These are phyloP conservation scores for Sitobion miscanthi DNA, from an alignment of 1,140 invertebrate species.

Conservation along the genomic window DNA sequence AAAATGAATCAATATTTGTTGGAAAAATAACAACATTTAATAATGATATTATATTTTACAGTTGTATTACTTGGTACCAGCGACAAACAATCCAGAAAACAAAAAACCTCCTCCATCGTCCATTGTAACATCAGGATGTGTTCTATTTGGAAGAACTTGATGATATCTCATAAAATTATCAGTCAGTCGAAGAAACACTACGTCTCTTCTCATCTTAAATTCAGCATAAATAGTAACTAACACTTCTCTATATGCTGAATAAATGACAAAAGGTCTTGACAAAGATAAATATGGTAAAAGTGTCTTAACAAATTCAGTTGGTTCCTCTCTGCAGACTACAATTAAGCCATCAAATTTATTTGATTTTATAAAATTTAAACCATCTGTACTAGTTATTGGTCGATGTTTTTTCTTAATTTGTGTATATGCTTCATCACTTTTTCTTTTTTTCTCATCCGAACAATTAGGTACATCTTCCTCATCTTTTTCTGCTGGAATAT, in stretches of 20 bases:
- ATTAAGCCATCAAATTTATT: conserved; percentile 79
- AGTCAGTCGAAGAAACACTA: conserved; percentile 77
- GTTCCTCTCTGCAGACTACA: conserved; percentile 84
- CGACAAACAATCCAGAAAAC: conserved; percentile 67
- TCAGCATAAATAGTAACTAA: conserved; percentile 79
- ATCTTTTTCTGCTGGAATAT: conserved; percentile 50
- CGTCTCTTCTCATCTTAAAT: conserved; percentile 73
- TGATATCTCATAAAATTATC: conserved; percentile 89
- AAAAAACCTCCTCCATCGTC: conserved; percentile 78
- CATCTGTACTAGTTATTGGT: conserved; percentile 60
- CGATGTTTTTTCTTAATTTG: conserved; percentile 52
- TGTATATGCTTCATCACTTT: conserved; percentile 57
- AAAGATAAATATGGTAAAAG: conserved; percentile 78
- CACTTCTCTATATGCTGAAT: conserved; percentile 78
- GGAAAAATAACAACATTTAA: conserved; percentile 13
- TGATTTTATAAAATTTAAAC: conserved; percentile 66
- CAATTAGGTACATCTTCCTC: conserved; percentile 46
- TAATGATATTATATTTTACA: neutral
- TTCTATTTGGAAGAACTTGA: conserved; percentile 84
- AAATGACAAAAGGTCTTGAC: conserved; percentile 85
- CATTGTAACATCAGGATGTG: conserved; percentile 83
- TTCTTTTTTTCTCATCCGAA: conserved; percentile 59
- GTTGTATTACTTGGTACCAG: conserved; percentile 8
- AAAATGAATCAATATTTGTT: neutral
- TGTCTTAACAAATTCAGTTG: conserved; percentile 75